Base-by-base conservation (phyloP, 2,888 invertebrate genomes). In the Nemurella pictetii region DNA sequence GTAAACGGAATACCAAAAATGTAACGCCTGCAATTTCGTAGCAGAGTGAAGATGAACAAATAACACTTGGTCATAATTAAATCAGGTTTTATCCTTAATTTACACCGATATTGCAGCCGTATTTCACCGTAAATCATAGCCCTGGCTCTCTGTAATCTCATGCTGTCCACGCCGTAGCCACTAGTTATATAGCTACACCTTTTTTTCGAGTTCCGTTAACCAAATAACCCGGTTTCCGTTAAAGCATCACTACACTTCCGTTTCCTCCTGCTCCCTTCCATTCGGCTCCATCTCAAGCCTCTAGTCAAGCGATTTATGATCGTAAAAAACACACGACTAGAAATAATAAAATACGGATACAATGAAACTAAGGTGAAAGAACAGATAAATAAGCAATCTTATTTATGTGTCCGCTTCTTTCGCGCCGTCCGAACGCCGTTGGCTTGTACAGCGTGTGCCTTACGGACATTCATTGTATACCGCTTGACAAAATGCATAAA, bases 291-390 rank as follows among this genome's bases (percentile, higher is more conserved):
- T 55, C 20, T 20, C 55, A 12, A 29, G 15, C 20, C 78, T 30
- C n/a, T 12, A 78, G 78, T 28, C 84, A 26, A n/a, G 84, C 85
- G 85, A 85, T 85, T 85, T 85, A 85, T 85, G 83, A 82, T 36
- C 36, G 77, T 80, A 83, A 55, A 82, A 82, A 55, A 84, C n/a
- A 82, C 36, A 85, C 36, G 83, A 83, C 82, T 35, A 74, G 29
- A 83, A 78, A 83, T 83, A 77, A 82, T 85, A 85, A 85, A 85
- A 85, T 55, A 75, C 82, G 74, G 55, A 29, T 36, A 83, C 82
- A 77, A 83, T 77, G 26, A 74, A 83, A 26, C 32, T 75, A 82
- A 83, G 85, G 82, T 85, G 85, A 84, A 84, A 81, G 81, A 36
- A 82, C 30, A 29, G 73, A 84, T 75, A 82, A 82, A 81, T 84